Base-by-base conservation (phyloP, 2,888 invertebrate genomes). In the Noctuana brunneofusca region DNA sequence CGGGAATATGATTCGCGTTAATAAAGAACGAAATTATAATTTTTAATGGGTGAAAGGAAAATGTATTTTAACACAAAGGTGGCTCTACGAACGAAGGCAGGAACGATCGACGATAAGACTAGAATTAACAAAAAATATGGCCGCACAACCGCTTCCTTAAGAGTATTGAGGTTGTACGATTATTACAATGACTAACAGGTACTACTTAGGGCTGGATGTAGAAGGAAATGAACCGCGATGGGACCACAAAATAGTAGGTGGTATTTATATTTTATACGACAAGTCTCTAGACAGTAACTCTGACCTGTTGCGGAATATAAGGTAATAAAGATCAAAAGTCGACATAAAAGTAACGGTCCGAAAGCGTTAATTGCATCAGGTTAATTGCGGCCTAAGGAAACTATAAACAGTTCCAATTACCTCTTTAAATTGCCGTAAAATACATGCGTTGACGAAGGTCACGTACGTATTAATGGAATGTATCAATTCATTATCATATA, bases 331-430 rank as follows among this genome's bases (percentile, higher is more conserved):
- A 49, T 24, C 32, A 30, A 14, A 54, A 60, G 54, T 38, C 32
- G 16, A 27, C 49, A 50, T 55, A 56, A 38, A 38, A 55, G 24
- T 49, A 56, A 62, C 62, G 48, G 35, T 22, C 57, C 18, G 20
- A 41, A 56, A 24, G 9, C 54, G 38, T 49, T 62, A 55, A 56
- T 62, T 62, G 55, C 55, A 30, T 24, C 54, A 46, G 48, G 38
- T 35, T 62, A 62, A 62, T 62, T 54, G 35, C 48, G n/a, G 54
- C 55, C 49, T 55, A 30, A 49, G 38, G 38, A 50, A 58, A 58
- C 49, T 55, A 62, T 55, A 55, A 62, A 38, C 49, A 48, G 62
- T 62, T 30, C 55, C 62, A 62, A 62, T 41, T 55, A 49, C 16
- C 27, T 38, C 18, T 48, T 57, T 49, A 30, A 62, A 49, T 49